Evolutionary conservation across 2,888 invertebrate genomes (phyloP).

Genomic region (Noctua pronuba): DNA sequence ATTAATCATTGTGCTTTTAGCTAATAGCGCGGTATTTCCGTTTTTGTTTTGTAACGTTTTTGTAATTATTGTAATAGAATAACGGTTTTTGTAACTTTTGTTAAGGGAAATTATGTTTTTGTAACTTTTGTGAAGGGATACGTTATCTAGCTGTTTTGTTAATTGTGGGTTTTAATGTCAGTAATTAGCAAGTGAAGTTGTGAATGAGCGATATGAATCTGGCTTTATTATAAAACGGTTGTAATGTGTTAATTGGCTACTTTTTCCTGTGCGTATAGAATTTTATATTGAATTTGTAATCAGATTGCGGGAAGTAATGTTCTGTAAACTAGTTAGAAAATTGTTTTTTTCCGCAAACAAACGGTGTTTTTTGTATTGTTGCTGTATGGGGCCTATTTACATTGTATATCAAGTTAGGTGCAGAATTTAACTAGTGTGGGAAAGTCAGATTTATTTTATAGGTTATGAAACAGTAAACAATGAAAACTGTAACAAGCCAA

Average conservation of each 20-base stretch:
- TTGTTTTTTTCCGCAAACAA: background rate
- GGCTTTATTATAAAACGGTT: slow-evolving; percentile 30
- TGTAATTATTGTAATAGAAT: slow-evolving; percentile 15
- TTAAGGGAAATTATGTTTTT: slow-evolving; percentile 19
- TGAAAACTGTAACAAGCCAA: background rate
- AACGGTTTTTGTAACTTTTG: background rate
- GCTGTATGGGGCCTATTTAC: background rate
- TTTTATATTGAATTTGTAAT: slow-evolving; percentile 23
- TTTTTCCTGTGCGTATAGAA: slow-evolving; percentile 22
- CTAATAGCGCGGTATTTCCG: slow-evolving; percentile 48
- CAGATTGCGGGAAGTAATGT: slow-evolving; percentile 23
- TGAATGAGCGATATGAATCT: background rate
- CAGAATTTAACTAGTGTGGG: background rate
- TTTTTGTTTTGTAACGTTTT: slow-evolving; percentile 50
- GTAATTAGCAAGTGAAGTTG: slow-evolving; percentile 13
- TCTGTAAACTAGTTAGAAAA: background rate
- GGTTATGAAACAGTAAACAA: background rate
- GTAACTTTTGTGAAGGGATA: slow-evolving; percentile 11
- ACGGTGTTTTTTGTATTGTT: background rate
- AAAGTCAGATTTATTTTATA: background rate
- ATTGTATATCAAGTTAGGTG: background rate
- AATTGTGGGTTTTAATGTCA: slow-evolving; percentile 26
- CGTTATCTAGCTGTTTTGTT: slow-evolving; percentile 7
- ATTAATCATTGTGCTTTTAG: slow-evolving; percentile 62
- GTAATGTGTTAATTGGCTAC: slow-evolving; percentile 17